Conservation (phyloP, 2,797 vertebrate genomes). For the Sitta carolinensis region DNA sequence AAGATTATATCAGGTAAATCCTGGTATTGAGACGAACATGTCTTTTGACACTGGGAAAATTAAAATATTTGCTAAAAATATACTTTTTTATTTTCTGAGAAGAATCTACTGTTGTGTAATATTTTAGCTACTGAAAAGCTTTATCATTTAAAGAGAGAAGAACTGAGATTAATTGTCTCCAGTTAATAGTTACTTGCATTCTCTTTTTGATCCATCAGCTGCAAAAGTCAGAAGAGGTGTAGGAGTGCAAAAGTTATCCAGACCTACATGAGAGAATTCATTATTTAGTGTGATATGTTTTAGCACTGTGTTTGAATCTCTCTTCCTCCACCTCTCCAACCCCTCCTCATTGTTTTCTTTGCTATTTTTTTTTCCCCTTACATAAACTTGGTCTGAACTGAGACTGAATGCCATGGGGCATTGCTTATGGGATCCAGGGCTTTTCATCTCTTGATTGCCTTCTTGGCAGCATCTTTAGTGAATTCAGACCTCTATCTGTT, state of each 20-base stretch:
- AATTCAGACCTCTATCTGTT: constrained; percentile 8
- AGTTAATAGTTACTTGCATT: not conserved
- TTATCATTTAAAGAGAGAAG: not conserved
- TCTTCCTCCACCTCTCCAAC: not conserved
- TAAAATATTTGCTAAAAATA: not conserved
- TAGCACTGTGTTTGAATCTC: not conserved
- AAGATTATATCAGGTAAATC: not conserved
- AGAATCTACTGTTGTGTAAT: not conserved
- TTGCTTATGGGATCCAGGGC: not conserved
- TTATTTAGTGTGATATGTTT: not conserved
- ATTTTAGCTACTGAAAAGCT: not conserved
- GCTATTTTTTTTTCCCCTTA: not conserved
- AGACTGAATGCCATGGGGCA: not conserved
- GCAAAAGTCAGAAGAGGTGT: not conserved
- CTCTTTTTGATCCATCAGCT: not conserved
- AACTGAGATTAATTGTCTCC: not conserved
- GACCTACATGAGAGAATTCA: not conserved
- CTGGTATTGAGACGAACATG: not conserved
- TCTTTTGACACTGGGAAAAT: not conserved
- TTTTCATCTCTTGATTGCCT: constrained; percentile 25
- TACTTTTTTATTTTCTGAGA: not conserved
- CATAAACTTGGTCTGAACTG: not conserved
- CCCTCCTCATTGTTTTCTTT: not conserved
- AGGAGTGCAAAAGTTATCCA: not conserved
- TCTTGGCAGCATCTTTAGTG: not conserved